phyloP scores from a whole-genome alignment of 2,797 vertebrate species.

The Podarcis lilfordi region DNA sequence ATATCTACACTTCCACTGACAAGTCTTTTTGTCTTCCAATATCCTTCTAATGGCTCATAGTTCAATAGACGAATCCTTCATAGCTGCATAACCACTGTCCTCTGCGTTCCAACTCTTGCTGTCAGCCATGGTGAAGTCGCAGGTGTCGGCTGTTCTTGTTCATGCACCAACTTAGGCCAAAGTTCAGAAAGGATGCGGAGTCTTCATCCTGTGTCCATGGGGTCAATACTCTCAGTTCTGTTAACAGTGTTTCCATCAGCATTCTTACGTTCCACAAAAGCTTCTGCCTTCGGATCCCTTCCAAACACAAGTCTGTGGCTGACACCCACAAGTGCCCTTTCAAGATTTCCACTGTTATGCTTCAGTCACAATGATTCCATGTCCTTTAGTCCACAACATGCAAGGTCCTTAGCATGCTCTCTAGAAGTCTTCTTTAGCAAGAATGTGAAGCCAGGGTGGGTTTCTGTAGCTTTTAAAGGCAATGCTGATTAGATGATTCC shows the following conservation, averaged over 20 bases:
- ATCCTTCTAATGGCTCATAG: constrained; percentile 64
- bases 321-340: constrained; percentile 53
- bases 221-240: constrained; percentile 68
- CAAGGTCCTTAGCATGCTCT: constrained; percentile 71
- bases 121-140: constrained; percentile 56
- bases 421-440: constrained; percentile 65
- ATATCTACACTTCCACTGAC: constrained; percentile 64
- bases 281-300: constrained; percentile 58
- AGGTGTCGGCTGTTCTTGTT: constrained; percentile 53
- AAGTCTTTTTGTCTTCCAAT: constrained; percentile 67
- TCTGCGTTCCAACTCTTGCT: constrained; percentile 53
- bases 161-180: constrained; percentile 55
- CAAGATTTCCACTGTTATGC: constrained; percentile 58
- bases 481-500: constrained; percentile 38
- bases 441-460: constrained; percentile 55
- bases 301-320: constrained; percentile 64
- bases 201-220: constrained; percentile 71
- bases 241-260: constrained; percentile 45
- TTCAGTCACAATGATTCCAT: constrained; percentile 59
- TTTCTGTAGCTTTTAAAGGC: constrained; percentile 56
- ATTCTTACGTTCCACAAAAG: constrained; percentile 45
- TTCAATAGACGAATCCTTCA: constrained; percentile 62
- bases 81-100: constrained; percentile 37
- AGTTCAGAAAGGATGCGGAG: constrained; percentile 52
- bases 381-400: constrained; percentile 71